Base-by-base conservation (phyloP, 2,888 invertebrate species). In the Phortica magna region DNA sequence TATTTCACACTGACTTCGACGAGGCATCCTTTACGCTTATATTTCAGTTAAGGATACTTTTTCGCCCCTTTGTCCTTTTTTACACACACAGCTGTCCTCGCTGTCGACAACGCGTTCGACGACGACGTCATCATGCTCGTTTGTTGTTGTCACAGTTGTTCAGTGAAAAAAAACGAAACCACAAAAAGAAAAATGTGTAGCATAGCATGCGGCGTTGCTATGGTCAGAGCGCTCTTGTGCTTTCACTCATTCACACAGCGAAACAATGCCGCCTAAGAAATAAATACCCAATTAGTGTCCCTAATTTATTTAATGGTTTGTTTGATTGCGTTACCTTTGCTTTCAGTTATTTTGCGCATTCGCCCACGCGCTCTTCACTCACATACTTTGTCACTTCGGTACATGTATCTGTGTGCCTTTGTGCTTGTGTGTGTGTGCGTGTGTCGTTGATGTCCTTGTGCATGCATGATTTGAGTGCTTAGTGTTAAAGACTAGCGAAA, bases 221-320 rank as follows among this genome's bases (percentile, higher is more conserved):
- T n/a, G 48, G 48, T 0, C 48, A 48, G 14, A 2, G 4, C 39
- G 5, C 17, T 14, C 9, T 53, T 43, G 17, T 43, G 0, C 10
- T 22, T 12, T 31, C 31, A 9, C 7, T 53, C 71, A 22, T n/a
- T 53, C 14, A 17, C 7, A 31, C 48, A 48, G 48, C 10, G 14
- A 53, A 7, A 55, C 14, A 55, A 14, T 74, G 53, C 65, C 48
- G 48, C 70, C 70, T 79, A 39, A 71, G 74, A 80, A 79, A 84
- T 87, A 88, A 87, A 83, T 87, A 87, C 83, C 88, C 83, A 87
- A 88, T 87, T 87, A 87, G 87, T 87, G 80, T 79, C 79, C 79
- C 67, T 81, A 79, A 88, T 87, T 87, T 85, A 77, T 81, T 79
- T 81, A 87, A 85, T 82, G 79, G 79, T 76, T 77, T 76, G 77